Evolutionary conservation across 2,113 vertebrate genomes (phyloP).

Genomic region (Antechinus flavipes): DNA sequence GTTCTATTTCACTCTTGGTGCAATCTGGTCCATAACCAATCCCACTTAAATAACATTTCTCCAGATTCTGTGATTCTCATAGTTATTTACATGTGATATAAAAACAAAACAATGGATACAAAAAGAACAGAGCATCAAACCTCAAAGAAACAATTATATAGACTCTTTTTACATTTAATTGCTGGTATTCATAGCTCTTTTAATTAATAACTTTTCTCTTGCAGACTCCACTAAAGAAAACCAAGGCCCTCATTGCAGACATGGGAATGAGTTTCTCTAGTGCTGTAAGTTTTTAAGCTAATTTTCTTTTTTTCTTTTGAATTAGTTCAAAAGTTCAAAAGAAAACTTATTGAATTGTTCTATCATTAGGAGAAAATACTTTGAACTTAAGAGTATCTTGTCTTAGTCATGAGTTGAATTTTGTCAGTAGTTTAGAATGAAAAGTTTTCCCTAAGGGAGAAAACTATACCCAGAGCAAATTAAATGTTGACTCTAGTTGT

Average conservation of each 20-base stretch:
- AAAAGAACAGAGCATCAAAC: conserved; percentile 13
- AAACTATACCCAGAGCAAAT: background rate
- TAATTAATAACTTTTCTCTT: conserved; percentile 70
- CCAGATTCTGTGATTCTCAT: background rate
- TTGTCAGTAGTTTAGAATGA: background rate
- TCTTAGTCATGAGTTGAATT: background rate
- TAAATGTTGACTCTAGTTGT: background rate
- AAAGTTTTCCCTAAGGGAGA: background rate
- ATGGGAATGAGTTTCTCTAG: conserved; percentile 94
- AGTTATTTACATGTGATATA: background rate
- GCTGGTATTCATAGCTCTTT: rapidly evolving
- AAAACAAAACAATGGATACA: conserved; percentile 7
- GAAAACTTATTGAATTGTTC: background rate
- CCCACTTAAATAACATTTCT: conserved; percentile 6
- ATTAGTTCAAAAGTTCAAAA: background rate
- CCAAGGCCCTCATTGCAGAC: conserved; percentile 92
- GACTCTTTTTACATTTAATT: background rate
- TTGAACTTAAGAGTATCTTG: background rate
- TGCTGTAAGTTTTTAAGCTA: conserved; percentile 86
- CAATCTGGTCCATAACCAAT: background rate
- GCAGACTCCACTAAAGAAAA: conserved; percentile 94
- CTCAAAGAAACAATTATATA: background rate
- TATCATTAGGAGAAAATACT: background rate
- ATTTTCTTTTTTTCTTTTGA: background rate
- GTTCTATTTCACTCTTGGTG: background rate